Conservation (phyloP, 1,140 invertebrate genomes). For the Panagrolaimus sp. region DNA sequence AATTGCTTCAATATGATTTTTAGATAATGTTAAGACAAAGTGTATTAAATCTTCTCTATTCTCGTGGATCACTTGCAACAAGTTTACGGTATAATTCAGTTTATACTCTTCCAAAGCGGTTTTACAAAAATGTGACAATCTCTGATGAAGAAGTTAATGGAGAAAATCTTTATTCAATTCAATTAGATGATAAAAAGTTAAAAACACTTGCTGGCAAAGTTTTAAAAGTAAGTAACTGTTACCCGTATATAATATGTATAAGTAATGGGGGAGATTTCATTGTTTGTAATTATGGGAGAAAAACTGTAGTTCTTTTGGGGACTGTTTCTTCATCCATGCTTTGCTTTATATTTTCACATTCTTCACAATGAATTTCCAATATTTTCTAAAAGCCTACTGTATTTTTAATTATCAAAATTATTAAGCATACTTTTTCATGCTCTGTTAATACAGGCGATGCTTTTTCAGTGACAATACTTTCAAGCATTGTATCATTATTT, state of each 20-base stretch:
- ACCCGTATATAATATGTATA: no score
- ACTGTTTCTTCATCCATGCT: no score
- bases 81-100: conserved; percentile 10
- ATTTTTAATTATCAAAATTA: no score
- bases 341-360: background rate
- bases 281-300: no score
- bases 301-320: no score
- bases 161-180: conserved; percentile 17
- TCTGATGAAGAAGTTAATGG: conserved; percentile 4
- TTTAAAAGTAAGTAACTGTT: background rate
- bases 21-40: no score
- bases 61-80: no score
- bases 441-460: background rate
- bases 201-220: conserved; percentile 25
- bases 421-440: conserved; percentile 7
- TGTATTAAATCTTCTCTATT: no score
- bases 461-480: background rate
- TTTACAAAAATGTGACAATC: conserved; percentile 26
- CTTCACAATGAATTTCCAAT: conserved; percentile 6
- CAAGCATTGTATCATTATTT: background rate
- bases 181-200: conserved; percentile 24
- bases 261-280: no score
- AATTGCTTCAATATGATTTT: no score
- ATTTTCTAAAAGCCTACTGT: no score
- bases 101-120: conserved; percentile 19